Percentiles rank a stretch among this genome's conserved stretches.
Evolutionary conservation across 1,140 invertebrate species (phyloP).

Genomic region (Pogonognathellus flavescens): DNA sequence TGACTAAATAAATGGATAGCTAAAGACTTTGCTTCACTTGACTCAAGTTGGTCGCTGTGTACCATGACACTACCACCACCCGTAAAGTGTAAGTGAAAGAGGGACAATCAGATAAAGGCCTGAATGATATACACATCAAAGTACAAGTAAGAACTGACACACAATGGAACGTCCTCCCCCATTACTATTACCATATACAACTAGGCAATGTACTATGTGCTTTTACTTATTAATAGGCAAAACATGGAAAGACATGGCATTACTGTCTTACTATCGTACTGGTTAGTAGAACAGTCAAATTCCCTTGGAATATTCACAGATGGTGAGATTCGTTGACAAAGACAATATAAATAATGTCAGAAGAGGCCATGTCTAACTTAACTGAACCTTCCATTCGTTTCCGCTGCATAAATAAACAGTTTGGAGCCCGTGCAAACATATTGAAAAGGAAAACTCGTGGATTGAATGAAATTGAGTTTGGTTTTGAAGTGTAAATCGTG

Average conservation of each 20-base stretch:
- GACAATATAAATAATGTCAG: conserved; percentile 49
- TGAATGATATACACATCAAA: neutral
- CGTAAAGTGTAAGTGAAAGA: neutral
- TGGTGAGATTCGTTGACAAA: conserved; percentile 46
- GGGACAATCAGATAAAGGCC: conserved; percentile 20
- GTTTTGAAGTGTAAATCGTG: conserved; percentile 50
- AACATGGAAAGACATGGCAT: neutral
- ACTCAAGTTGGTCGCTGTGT: neutral
- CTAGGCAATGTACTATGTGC: neutral
- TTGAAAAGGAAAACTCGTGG: conserved; percentile 1
- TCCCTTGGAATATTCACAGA: conserved; percentile 32
- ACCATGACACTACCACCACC: neutral
- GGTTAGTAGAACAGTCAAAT: neutral
- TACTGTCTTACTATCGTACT: neutral
- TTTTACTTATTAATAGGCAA: neutral
- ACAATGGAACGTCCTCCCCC: neutral
- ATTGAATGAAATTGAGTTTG: conserved; percentile 45
- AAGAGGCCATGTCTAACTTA: neutral
- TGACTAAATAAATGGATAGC: conserved; percentile 47
- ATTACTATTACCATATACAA: neutral
- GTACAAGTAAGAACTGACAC: neutral
- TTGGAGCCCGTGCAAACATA: neutral
- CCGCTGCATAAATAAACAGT: conserved; percentile 44
- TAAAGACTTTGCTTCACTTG: conserved; percentile 45
- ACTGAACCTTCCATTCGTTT: neutral